Percentiles rank a stretch among this genome's conserved stretches.
Evolutionary conservation across 37 sponge, comb jelly and placozoan genomes (phyloP).

Genomic region (Beroe ovata): DNA sequence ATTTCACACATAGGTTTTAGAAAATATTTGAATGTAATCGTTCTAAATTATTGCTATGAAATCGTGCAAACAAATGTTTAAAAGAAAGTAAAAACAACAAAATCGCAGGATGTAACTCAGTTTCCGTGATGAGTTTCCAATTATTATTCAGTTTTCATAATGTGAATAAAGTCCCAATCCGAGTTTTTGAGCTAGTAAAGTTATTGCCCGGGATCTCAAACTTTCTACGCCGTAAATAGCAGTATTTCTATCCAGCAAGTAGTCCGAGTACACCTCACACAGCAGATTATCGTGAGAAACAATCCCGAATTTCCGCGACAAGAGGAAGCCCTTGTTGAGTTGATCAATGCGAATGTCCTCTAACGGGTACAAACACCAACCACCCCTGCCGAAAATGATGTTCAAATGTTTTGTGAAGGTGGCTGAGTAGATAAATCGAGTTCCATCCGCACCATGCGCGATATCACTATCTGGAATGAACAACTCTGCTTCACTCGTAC

Average conservation of each 20-base stretch:
- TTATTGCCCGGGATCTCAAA: slow-evolving; percentile 31
- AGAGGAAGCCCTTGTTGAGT: slow-evolving; percentile 5
- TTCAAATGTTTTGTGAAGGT: slow-evolving; percentile 4
- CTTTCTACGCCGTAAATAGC: slow-evolving; percentile 55
- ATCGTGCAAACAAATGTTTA: not conserved
- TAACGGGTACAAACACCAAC: slow-evolving; percentile 55
- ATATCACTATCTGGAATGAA: not conserved
- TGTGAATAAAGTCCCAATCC: slow-evolving; percentile 29
- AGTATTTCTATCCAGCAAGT: not conserved
- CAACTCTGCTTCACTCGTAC: not conserved
- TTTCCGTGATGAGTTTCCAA: not conserved
- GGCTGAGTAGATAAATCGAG: slow-evolving; percentile 1
- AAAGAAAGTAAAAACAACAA: not conserved
- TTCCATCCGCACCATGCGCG: not conserved
- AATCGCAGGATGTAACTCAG: not conserved
- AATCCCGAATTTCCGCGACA: slow-evolving; percentile 18
- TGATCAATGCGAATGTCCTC: slow-evolving; percentile 9
- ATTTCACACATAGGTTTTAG: not conserved
- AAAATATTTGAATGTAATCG: not conserved
- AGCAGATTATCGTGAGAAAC: slow-evolving; percentile 34
- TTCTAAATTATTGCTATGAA: not conserved
- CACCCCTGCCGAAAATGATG: slow-evolving; percentile 9
- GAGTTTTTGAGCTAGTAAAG: slow-evolving; percentile 49
- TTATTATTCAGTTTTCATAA: not conserved
- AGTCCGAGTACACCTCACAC: not conserved